These are phyloP conservation scores for Crambe crambe DNA, from an alignment of 37 sponge, comb jelly and placozoan genomes.

Conservation along the genomic window DNA sequence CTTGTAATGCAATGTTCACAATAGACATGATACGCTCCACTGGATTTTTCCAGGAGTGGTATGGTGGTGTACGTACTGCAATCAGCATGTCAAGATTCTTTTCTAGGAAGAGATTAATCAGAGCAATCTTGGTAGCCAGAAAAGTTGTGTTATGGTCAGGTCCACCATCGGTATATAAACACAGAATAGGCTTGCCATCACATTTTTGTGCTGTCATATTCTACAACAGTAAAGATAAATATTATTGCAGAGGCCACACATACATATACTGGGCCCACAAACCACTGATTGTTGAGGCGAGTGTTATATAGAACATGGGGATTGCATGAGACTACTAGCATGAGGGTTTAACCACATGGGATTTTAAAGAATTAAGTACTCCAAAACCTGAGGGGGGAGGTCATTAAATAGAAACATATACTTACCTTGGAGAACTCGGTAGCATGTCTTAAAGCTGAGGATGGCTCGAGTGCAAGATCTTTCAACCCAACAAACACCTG, in stretches of 20 bases:
- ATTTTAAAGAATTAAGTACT: too few relatives aligned
- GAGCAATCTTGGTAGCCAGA: slow-evolving; percentile 18
- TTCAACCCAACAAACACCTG: slow-evolving; percentile 42
- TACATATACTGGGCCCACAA: too few relatives aligned
- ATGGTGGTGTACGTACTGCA: slow-evolving; percentile 36
- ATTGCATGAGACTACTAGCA: too few relatives aligned
- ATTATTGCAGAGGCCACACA: too few relatives aligned
- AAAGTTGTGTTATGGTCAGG: slow-evolving; percentile 55
- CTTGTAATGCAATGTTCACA: slow-evolving; percentile 47
- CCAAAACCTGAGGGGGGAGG: too few relatives aligned
- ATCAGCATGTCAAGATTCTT: slow-evolving; percentile 33
- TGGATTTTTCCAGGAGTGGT: slow-evolving; percentile 8
- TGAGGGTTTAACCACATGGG: too few relatives aligned
- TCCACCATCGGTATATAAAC: slow-evolving; percentile 51
- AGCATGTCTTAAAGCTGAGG: slow-evolving; percentile 25
- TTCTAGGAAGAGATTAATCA: slow-evolving; percentile 36
- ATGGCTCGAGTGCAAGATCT: slow-evolving; percentile 36
- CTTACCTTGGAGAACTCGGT: too few relatives aligned
- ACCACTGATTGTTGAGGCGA: too few relatives aligned
- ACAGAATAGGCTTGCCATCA: background rate
- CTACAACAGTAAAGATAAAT: too few relatives aligned
- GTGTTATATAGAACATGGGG: too few relatives aligned
- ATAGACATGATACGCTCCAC: too few relatives aligned
- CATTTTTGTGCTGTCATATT: background rate
- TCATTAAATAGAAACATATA: too few relatives aligned